A percentile compares a stretch with the other conserved stretches of the same genome.
Conservation (phyloP, 2,888 invertebrate species). For the Polymixis flavicincta region DNA sequence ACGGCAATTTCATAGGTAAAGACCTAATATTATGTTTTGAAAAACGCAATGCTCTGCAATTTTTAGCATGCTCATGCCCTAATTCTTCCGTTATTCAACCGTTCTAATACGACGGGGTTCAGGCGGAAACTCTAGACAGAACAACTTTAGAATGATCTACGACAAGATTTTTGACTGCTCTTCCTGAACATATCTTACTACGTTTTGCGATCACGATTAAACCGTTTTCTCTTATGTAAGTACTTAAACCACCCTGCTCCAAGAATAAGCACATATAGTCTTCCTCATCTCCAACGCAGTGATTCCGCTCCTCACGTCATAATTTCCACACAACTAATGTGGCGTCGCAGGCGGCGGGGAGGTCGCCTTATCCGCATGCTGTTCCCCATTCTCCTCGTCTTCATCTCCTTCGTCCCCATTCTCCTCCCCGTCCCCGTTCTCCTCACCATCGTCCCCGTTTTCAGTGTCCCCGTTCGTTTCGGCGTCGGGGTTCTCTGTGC, state of each 20-base stretch:
- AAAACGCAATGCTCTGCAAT: background rate
- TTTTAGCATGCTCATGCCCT: background rate
- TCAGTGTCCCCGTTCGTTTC: conserved; percentile 68
- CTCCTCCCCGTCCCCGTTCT: conserved; percentile 75
- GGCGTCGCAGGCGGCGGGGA: conserved; percentile 86
- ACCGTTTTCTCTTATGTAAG: background rate
- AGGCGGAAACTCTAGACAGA: background rate
- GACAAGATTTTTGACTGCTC: background rate
- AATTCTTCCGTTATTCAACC: background rate
- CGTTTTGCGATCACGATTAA: background rate
- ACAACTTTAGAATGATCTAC: too few species aligned
- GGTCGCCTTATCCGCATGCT: conserved; percentile 87
- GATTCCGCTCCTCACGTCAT: background rate
- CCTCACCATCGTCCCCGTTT: conserved; percentile 74
- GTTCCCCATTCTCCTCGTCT: conserved; percentile 71
- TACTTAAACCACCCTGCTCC: background rate
- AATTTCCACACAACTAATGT: conserved; percentile 54
- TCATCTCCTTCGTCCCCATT: conserved; percentile 73
- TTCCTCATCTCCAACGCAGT: background rate
- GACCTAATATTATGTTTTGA: background rate
- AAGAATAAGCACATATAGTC: background rate
- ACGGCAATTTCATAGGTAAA: too few species aligned
- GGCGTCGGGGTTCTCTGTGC: conserved; percentile 69
- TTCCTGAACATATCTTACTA: background rate
- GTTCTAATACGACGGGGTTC: background rate